Evolutionary conservation across 1,140 invertebrate genomes (phyloP).

Genomic region (Drosophila sturtevanti): DNA sequence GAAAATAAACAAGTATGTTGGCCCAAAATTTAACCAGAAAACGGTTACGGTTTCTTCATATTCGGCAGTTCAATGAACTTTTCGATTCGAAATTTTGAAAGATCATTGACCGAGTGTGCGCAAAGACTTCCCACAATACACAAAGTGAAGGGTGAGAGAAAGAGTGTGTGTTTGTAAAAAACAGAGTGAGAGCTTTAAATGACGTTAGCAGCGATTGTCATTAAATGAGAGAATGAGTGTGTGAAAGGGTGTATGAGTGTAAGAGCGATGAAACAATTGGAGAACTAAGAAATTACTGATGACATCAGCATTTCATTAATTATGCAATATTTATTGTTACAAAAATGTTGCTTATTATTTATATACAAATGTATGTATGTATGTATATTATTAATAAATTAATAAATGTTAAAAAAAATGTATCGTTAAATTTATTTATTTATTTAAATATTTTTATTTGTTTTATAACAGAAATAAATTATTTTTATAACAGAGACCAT

Average conservation of each 20-base stretch:
- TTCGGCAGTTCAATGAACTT: conserved; percentile 60
- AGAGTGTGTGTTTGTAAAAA: background rate
- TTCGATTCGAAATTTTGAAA: conserved; percentile 40
- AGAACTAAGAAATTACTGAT: background rate
- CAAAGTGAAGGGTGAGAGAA: background rate
- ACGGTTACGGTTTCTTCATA: conserved; percentile 35
- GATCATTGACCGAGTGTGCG: conserved; percentile 55
- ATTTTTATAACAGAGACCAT: conserved; percentile 5
- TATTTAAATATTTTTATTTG: background rate
- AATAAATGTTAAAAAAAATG: background rate
- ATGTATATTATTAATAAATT: background rate
- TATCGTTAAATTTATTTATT: background rate
- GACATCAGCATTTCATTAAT: background rate
- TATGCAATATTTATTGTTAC: background rate
- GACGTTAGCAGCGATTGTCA: background rate
- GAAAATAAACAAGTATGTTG: background rate
- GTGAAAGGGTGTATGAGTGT: background rate
- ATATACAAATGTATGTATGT: no score
- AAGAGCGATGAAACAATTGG: background rate
- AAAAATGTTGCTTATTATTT: background rate
- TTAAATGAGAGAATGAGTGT: background rate
- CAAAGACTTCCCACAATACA: background rate
- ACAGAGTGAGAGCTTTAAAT: background rate
- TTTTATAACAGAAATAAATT: background rate
- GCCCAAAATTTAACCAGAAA: background rate